phyloP scores from a whole-genome alignment of 2,888 invertebrate species.

The Danaus chrysippus region DNA sequence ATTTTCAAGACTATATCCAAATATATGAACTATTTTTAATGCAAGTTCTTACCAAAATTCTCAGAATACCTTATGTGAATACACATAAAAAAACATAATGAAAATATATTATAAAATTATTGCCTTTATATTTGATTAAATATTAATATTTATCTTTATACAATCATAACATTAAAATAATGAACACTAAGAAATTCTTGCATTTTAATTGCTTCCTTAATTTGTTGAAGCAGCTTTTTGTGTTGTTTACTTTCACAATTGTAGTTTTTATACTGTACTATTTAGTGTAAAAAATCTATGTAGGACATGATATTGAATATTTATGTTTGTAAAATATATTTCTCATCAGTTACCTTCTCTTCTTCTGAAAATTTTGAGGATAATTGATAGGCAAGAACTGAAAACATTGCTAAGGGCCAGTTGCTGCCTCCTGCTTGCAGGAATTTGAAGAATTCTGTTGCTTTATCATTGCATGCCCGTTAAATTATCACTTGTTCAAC shows the following conservation, averaged over 20 bases:
- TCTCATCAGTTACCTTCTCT: slow-evolving; percentile 50
- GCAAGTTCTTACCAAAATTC: no score
- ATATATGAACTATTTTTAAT: no score
- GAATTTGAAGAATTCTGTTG: slow-evolving; percentile 41
- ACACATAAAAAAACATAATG: no score
- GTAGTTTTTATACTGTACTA: background rate
- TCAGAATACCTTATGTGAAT: no score
- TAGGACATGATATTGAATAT: background rate
- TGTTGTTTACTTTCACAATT: slow-evolving; percentile 15
- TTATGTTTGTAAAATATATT: background rate
- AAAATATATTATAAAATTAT: no score
- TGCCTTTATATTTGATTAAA: no score
- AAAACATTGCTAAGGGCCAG: slow-evolving; percentile 60
- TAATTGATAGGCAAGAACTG: slow-evolving; percentile 65
- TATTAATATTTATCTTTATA: no score
- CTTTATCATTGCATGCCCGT: slow-evolving; percentile 45
- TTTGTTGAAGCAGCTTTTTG: background rate
- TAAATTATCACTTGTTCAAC: slow-evolving; percentile 6
- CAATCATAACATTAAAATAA: no score
- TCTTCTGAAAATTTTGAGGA: slow-evolving; percentile 68
- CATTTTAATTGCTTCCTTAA: background rate
- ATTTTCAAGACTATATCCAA: no score
- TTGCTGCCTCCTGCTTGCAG: slow-evolving; percentile 46
- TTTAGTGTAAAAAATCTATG: background rate
- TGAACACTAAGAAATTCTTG: background rate